phyloP scores from a whole-genome alignment of 35 echinoderm and acorn worm species.

The Apostichopus californicus region DNA sequence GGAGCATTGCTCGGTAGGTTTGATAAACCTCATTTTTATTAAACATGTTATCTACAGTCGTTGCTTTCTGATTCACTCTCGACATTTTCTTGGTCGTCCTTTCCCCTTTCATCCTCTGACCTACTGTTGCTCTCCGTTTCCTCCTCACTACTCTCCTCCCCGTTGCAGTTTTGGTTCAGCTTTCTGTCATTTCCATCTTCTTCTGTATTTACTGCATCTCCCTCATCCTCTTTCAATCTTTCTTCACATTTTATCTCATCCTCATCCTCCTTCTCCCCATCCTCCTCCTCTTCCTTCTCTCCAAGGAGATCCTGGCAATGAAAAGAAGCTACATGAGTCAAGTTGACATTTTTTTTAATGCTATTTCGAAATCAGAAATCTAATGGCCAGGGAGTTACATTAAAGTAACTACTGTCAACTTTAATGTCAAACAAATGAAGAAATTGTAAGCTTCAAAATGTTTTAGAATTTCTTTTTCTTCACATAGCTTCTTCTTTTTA shows the following conservation, averaged over 20 bases:
- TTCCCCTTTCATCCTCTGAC: not conserved
- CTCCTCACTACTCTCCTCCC: not conserved
- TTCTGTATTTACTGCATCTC: not conserved
- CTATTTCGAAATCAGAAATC: too few relatives aligned
- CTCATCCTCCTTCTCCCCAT: not conserved
- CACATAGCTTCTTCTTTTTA: too few relatives aligned
- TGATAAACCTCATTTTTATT: too few relatives aligned
- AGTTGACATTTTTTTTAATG: not conserved
- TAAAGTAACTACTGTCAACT: too few relatives aligned
- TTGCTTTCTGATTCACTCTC: not conserved
- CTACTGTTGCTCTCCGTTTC: not conserved
- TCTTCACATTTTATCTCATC: not conserved
- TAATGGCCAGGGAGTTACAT: too few relatives aligned
- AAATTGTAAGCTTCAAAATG: too few relatives aligned
- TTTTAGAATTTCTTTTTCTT: too few relatives aligned
- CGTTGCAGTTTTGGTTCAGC: not conserved
- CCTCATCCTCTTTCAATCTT: not conserved
- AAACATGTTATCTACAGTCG: not conserved
- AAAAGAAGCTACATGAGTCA: not conserved
- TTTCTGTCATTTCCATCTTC: not conserved
- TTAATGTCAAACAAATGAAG: too few relatives aligned
- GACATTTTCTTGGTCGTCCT: not conserved
- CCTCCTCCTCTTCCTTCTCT: not conserved
- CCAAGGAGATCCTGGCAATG: slow-evolving; percentile 19
- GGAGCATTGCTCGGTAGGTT: too few relatives aligned